Base-by-base conservation (phyloP, 2,797 vertebrate genomes). In the Peromyscus eremicus region DNA sequence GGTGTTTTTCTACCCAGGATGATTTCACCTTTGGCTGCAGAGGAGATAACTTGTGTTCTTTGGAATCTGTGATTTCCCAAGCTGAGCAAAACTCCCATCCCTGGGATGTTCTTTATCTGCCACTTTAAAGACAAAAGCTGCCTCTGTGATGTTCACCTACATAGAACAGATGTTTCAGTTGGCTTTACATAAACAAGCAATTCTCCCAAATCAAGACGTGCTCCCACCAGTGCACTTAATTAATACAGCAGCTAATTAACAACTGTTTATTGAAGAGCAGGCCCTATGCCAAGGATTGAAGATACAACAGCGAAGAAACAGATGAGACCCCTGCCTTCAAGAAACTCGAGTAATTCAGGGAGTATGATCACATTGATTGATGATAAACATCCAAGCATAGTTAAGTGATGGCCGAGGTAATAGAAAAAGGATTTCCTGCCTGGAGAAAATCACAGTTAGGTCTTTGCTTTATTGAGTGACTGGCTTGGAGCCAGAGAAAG, bases 401-500 rank as follows among this genome's bases (percentile, higher is more conserved):
- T 94, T 80, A 87, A 89, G 76, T 92, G 95, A 91, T 88, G 94
- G 76, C 92, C 5, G 0, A 95, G 46, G 46, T 92, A 89, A 91
- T 68, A 97, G 97, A 89, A 91, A 97, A 97, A 95, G 92, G 97
- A 94, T 97, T 94, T 97, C 94, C 91, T 97, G 89, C 49, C 60
- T 77, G 60, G 94, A 94, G 92, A 94, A 97, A 95, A 96, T 92
- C 97, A 92, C 71, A 89, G 68, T 94, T 96, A 85, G 64, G 57
- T 55, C 75, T 95, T 95, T 93, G 79, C 94, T 97, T 96, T 97
- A 92, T 87, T 80, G 91, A 94, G 79, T 64, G 34, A 75, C 94
- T 97, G 97, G 97, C 92, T 84, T 46, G 14, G 60, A 37, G 92
- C 97, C 97, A 97, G 92, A 89, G 76, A 97, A 97, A 96, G 80